phyloP scores from a whole-genome alignment of 2,888 invertebrate species.

The Thalpophila matura region DNA sequence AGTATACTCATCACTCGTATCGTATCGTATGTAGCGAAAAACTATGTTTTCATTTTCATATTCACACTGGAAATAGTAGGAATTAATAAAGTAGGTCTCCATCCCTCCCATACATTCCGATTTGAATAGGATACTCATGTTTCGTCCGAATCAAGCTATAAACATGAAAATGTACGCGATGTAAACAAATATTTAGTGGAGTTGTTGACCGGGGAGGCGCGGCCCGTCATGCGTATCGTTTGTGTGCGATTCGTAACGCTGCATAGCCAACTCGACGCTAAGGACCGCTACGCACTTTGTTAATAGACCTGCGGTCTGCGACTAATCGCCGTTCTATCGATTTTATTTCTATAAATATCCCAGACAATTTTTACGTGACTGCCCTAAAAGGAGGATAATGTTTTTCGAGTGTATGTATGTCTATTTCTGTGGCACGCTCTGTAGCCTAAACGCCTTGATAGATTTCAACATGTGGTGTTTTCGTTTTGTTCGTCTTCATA shows the following conservation, averaged over 20 bases:
- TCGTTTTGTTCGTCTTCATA: too few species aligned
- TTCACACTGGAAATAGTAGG: neutral
- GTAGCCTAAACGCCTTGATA: too few species aligned
- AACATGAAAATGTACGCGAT: slow-evolving; percentile 21
- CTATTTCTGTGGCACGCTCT: too few species aligned
- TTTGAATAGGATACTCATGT: neutral
- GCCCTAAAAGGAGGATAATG: too few species aligned
- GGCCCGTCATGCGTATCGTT: slow-evolving; percentile 52
- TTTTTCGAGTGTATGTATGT: too few species aligned
- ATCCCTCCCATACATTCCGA: slow-evolving; percentile 7
- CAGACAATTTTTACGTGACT: neutral
- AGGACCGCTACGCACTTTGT: slow-evolving; percentile 15
- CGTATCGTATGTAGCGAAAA: too few species aligned
- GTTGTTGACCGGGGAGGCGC: slow-evolving; percentile 33
- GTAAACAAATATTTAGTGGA: slow-evolving; percentile 53
- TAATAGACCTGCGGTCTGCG: slow-evolving; percentile 1
- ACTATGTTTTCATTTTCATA: too few species aligned
- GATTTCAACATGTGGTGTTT: too few species aligned
- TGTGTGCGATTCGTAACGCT: slow-evolving; percentile 50
- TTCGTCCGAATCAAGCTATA: slow-evolving; percentile 16
- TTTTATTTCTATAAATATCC: neutral
- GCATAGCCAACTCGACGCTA: slow-evolving; percentile 39
- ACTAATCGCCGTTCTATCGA: neutral
- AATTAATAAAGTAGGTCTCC: slow-evolving; percentile 2
- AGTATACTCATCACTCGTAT: too few species aligned